Conservation (phyloP, 2,113 vertebrate species). For the Alethe castanea region DNA sequence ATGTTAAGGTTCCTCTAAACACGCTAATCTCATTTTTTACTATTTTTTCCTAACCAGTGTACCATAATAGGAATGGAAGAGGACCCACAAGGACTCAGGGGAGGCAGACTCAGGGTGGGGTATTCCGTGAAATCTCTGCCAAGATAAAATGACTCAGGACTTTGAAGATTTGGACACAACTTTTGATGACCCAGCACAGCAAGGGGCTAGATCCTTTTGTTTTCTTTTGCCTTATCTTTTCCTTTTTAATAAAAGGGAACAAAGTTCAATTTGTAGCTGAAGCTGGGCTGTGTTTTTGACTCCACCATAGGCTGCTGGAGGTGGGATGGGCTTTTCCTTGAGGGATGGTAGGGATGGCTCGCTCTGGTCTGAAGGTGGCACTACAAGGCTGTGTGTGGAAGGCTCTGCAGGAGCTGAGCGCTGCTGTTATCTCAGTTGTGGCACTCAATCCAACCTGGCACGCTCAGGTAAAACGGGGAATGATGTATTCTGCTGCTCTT, state of each 20-base stretch:
- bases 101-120: not conserved
- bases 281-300: not conserved
- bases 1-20: not conserved
- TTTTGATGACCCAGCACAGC: not conserved
- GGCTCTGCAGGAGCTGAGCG: accelerated
- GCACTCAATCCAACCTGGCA: accelerated
- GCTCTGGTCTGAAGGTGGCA: constrained; percentile 43
- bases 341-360: not conserved
- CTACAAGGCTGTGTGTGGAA: not conserved
- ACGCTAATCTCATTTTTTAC: not conserved
- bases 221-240: not conserved
- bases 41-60: not conserved
- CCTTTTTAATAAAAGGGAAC: not conserved
- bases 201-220: not conserved
- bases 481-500: not conserved
- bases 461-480: not conserved
- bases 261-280: not conserved
- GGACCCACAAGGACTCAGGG: not conserved
- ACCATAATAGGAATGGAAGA: not conserved
- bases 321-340: not conserved
- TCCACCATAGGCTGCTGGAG: not conserved
- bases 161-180: not conserved
- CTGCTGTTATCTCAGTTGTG: too few species aligned
- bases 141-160: not conserved
- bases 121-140: not conserved